Base-by-base conservation (phyloP, 2,113 vertebrate genomes). In the Mellivora capensis region DNA sequence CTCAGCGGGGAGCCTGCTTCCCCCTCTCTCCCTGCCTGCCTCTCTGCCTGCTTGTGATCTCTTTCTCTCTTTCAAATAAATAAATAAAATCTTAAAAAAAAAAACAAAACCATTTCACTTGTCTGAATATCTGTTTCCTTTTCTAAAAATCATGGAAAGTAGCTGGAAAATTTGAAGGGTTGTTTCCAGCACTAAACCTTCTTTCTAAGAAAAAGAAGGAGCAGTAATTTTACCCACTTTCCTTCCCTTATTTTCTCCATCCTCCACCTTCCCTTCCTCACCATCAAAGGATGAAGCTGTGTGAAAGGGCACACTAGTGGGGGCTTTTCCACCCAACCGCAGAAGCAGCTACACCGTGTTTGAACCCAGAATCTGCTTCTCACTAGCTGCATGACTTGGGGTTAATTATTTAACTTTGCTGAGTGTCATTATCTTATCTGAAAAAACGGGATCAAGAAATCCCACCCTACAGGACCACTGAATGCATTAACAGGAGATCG, bases 251-350 rank as follows among this genome's bases (percentile, higher is more conserved):
- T 6, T 76, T 91, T n/a, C 37, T 87, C 61, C 62, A 49, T 34
- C 37, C 27, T 47, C 31, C 10, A 10, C 29, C 3, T 13, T 54
- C 23, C 44, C 15, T 74, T 72, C 87, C 44, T 69, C 15, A 29
- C 44, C 47, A 15, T 14, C 31, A 39, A 34, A 61, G 49, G 37
- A 42, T 3, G 13, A 21, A 44, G 23, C 20, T 49, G 13, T 15
- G 23, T 15, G 44, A 72, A 86, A 21, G 49, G 76, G 15, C 10
- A 4, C 15, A 8, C 69, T 44, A n/a, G 18, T 4, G 10, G 11
- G 25, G 21, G 17, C 8, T 71, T 44, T 18, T 17, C 4, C 29
- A 52, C 3, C n/a, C 13, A 52, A 7, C 12, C 6, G 0, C 3
- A n/a, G 61, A 52, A 69, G 42, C 37, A 59, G 61, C n/a, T 37